Conservation (phyloP, 2,888 invertebrate species). For the Arrhopalites spinosus region DNA sequence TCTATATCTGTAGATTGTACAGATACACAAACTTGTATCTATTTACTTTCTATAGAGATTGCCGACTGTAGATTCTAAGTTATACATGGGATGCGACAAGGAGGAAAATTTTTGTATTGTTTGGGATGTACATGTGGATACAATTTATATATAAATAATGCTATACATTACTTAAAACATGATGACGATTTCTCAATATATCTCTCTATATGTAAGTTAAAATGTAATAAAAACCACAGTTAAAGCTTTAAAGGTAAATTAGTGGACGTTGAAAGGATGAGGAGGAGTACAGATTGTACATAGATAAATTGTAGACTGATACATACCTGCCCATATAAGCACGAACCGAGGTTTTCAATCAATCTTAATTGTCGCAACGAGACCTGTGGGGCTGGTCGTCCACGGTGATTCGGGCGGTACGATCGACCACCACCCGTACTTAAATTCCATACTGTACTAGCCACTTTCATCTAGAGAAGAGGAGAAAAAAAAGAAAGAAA, state of each 20-base stretch:
- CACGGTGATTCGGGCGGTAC: slow-evolving; percentile 51
- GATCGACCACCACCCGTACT: slow-evolving; percentile 52
- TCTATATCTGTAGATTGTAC: neutral
- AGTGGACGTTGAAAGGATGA: neutral
- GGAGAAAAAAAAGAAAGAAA: neutral
- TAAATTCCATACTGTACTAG: slow-evolving; percentile 52
- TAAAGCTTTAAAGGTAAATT: neutral
- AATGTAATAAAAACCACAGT: too few species aligned
- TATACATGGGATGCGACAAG: too few species aligned
- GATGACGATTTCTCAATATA: too few species aligned
- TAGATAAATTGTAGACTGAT: too few species aligned
- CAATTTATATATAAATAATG: too few species aligned
- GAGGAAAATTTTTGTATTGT: too few species aligned
- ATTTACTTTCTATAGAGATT: neutral
- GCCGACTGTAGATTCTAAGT: too few species aligned
- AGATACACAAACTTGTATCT: neutral
- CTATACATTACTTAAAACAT: too few species aligned
- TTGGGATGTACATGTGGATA: too few species aligned
- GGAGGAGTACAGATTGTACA: neutral
- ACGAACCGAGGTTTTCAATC: slow-evolving; percentile 56
- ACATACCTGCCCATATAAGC: slow-evolving; percentile 54
- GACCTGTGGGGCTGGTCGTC: slow-evolving; percentile 54
- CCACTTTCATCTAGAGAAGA: slow-evolving; percentile 48
- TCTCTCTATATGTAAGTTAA: neutral
- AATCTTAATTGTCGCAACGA: slow-evolving; percentile 56